phyloP scores from a whole-genome alignment of 2,797 vertebrate genomes.

The Acropternis orthonyx region DNA sequence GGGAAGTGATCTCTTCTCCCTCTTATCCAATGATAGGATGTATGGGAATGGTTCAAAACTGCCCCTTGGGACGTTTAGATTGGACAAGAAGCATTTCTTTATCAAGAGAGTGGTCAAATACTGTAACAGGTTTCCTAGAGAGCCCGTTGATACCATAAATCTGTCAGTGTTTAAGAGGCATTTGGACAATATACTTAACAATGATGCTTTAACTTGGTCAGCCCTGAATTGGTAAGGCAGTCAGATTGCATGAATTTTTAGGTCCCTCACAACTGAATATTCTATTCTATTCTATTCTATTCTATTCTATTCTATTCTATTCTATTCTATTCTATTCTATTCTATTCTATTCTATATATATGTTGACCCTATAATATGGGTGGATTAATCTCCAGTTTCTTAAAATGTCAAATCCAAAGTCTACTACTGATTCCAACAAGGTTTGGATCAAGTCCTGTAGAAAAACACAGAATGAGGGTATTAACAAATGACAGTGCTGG shows the following conservation, averaged over 20 bases:
- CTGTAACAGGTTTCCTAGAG: neutral
- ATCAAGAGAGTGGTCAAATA: rapidly evolving
- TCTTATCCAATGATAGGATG: rapidly evolving
- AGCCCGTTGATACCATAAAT: neutral
- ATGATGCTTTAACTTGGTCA: neutral
- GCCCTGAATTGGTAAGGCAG: neutral
- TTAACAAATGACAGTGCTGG: neutral
- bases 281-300: neutral
- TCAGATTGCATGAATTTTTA: neutral
- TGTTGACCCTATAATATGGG: neutral
- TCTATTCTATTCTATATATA: too few relatives aligned
- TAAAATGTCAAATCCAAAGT: neutral
- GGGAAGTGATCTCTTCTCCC: neutral
- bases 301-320: neutral
- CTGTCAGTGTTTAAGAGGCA: neutral
- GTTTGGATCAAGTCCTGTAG: neutral
- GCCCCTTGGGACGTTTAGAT: neutral
- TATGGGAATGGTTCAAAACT: neutral
- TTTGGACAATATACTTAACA: neutral
- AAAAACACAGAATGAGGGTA: neutral
- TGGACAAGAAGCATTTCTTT: neutral
- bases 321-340: neutral
- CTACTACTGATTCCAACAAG: neutral
- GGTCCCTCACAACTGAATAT: neutral
- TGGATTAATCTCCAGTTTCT: neutral